phyloP scores from a whole-genome alignment of 2,113 vertebrate species.

The Myrmecophaga tridactyla region DNA sequence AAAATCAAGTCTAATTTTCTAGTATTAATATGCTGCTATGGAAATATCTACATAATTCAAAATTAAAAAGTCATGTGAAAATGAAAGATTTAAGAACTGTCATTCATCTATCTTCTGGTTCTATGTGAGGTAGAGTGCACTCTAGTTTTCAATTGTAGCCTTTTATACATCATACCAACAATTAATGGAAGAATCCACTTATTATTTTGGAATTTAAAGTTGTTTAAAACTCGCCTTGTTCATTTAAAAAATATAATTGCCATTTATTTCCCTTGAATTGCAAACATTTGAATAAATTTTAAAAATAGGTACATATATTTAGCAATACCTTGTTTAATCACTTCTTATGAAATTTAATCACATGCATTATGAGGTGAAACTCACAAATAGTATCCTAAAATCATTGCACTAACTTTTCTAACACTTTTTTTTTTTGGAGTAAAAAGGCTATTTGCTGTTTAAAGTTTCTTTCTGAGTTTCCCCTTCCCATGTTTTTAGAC shows the following conservation, averaged over 20 bases:
- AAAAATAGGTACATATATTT: background rate
- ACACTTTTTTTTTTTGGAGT: background rate
- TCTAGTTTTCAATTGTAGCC: background rate
- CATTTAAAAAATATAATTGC: background rate
- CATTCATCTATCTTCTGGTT: background rate
- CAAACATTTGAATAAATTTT: background rate
- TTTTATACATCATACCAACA: background rate
- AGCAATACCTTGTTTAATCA: background rate
- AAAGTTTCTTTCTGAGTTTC: background rate
- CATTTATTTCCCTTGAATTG: background rate
- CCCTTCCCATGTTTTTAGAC: no score
- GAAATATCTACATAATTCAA: background rate
- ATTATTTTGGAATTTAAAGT: background rate
- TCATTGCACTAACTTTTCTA: background rate
- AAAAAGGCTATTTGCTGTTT: background rate
- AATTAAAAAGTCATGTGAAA: slow-evolving; percentile 19
- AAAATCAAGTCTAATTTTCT: background rate
- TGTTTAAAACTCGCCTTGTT: background rate
- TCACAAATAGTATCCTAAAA: background rate
- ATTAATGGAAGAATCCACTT: background rate
- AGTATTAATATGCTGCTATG: background rate
- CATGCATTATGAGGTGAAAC: background rate
- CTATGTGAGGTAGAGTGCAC: background rate
- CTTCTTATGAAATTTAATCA: background rate
- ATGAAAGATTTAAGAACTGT: background rate